Conservation (phyloP, 2,797 vertebrate genomes). For the Lepus oiostolus region DNA sequence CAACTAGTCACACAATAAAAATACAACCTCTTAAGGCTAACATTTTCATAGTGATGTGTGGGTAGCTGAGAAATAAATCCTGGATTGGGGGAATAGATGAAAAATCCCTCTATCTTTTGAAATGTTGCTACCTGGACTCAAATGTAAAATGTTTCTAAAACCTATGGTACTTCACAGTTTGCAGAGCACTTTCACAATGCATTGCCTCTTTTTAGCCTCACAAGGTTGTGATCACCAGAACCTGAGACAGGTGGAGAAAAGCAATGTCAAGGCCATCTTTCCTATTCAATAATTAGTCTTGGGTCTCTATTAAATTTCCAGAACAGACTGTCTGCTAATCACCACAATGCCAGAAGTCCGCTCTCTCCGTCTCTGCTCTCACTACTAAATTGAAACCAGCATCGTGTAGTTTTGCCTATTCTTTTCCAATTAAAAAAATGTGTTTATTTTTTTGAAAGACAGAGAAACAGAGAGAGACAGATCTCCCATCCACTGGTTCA, state of each 20-base stretch:
- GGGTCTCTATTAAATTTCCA: background rate
- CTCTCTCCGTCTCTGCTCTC: background rate
- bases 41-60: constrained; percentile 39
- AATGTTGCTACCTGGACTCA: background rate
- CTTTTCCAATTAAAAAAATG: too few relatives aligned
- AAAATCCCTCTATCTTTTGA: constrained; percentile 47
- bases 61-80: constrained; percentile 4
- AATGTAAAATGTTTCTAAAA: background rate
- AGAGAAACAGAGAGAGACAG: too few relatives aligned
- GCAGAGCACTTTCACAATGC: background rate
- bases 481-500: too few relatives aligned
- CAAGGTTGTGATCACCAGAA: background rate
- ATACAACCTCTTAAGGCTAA: constrained; percentile 29
- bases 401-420: constrained; percentile 18
- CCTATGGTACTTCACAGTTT: constrained; percentile 12
- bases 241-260: background rate
- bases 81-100: background rate
- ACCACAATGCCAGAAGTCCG: background rate
- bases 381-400: background rate
- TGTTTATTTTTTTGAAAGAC: too few relatives aligned
- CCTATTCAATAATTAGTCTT: background rate
- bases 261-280: background rate
- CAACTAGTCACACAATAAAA: constrained; percentile 53
- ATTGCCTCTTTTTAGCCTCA: background rate
- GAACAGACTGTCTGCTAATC: background rate